A percentile compares a stretch with the other conserved stretches of the same genome.
phyloP scores from a whole-genome alignment of 2,797 vertebrate species.

The Girardinus metallicus region DNA sequence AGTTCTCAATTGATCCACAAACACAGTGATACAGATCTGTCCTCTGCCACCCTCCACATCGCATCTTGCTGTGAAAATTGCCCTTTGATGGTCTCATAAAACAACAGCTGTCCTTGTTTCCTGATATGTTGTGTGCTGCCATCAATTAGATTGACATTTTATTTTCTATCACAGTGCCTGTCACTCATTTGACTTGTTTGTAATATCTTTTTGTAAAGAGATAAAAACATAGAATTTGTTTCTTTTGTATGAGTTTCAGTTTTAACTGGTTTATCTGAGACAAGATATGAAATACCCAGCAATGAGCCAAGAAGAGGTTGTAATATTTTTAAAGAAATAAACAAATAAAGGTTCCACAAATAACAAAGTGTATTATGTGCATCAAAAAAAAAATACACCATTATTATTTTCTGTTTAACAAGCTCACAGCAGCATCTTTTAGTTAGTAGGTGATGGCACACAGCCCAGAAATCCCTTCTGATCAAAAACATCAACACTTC shows the following conservation, averaged over 20 bases:
- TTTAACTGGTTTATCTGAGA: neutral
- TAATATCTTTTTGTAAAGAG: neutral
- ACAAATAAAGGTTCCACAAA: neutral
- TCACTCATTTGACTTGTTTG: slow-evolving; percentile 2
- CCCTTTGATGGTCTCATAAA: slow-evolving; percentile 80
- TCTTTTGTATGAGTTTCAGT: neutral
- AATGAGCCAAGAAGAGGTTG: neutral
- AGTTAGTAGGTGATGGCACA: neutral
- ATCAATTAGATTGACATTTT: slow-evolving; percentile 51
- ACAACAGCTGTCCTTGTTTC: slow-evolving; percentile 67
- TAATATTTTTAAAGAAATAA: neutral
- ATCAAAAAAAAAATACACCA: neutral
- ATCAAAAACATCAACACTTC: neutral
- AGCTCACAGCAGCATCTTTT: neutral
- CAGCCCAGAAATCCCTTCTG: neutral
- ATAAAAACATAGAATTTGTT: neutral
- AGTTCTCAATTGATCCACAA: slow-evolving; percentile 85
- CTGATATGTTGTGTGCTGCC: slow-evolving; percentile 45
- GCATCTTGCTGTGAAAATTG: slow-evolving; percentile 68
- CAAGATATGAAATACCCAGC: neutral
- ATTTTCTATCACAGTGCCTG: slow-evolving; percentile 47
- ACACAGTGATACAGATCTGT: slow-evolving; percentile 86
- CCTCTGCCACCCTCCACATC: slow-evolving; percentile 81
- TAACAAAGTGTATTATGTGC: neutral
- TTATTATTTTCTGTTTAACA: neutral